A percentile compares a stretch with the other conserved stretches of the same genome.
phyloP scores from a whole-genome alignment of 2,888 invertebrate genomes.

The Tachina fera region DNA sequence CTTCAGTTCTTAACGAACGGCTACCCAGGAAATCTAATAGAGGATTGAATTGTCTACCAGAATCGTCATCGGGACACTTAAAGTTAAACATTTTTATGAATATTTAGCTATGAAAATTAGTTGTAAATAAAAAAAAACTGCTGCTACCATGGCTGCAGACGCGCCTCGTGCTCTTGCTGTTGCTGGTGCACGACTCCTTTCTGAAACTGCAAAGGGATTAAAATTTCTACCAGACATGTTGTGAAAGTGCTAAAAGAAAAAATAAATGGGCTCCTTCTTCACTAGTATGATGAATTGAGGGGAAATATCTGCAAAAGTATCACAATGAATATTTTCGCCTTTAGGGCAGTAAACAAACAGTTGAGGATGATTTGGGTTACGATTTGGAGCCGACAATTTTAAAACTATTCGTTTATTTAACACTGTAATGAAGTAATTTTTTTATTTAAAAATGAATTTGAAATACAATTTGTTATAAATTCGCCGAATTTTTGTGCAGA shows the following conservation, averaged over 20 bases:
- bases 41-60: neutral
- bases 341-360: neutral
- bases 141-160: neutral
- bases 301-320: neutral
- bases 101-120: neutral
- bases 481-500: neutral
- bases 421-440: slow-evolving; percentile 1
- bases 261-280: neutral
- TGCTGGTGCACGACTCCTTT: too few relatives aligned
- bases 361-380: neutral
- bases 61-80: neutral
- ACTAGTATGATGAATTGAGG: neutral
- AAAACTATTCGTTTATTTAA: neutral
- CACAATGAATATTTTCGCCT: neutral
- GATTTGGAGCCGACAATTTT: slow-evolving; percentile 2
- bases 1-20: neutral
- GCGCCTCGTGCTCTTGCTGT: too few relatives aligned
- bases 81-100: neutral
- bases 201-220: too few relatives aligned
- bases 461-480: slow-evolving; percentile 1
- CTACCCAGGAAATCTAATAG: neutral
- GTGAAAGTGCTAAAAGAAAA: too few relatives aligned
- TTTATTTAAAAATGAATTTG: neutral
- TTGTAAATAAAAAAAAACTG: neutral
- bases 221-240: too few relatives aligned